Percentiles rank a stretch among this genome's conserved stretches.
Conservation (phyloP, 2,888 invertebrate species). For the Hesperia comma region DNA sequence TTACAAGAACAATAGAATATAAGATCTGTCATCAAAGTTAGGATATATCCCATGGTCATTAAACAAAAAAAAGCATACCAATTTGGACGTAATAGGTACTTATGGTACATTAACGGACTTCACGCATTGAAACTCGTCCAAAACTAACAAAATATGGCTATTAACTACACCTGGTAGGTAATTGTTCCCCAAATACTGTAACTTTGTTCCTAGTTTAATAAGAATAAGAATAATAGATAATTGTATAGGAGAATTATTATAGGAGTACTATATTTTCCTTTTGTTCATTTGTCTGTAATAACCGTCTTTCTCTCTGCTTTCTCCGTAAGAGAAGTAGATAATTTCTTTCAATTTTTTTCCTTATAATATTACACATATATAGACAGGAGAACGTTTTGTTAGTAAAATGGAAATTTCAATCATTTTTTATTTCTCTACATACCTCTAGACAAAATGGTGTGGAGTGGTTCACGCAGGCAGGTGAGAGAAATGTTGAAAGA, state of each 20-base stretch:
- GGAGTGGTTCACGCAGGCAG: constrained; percentile 18
- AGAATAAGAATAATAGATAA: too few species aligned
- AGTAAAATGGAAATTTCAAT: not conserved
- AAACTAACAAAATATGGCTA: constrained; percentile 32
- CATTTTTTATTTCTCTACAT: constrained; percentile 6
- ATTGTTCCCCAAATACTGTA: not conserved
- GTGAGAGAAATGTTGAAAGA: constrained; percentile 32
- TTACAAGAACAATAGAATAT: too few species aligned
- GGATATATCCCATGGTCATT: not conserved
- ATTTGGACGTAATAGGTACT: constrained; percentile 13
- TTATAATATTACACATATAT: too few species aligned
- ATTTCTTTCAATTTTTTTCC: too few species aligned
- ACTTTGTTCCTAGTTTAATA: too few species aligned
- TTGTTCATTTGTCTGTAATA: too few species aligned
- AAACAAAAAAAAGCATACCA: constrained; percentile 16
- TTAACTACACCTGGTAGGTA: constrained; percentile 11
- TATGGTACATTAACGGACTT: constrained; percentile 28
- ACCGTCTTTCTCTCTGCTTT: too few species aligned
- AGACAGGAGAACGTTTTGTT: too few species aligned
- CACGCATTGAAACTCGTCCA: constrained; percentile 24
- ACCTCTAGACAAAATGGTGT: constrained; percentile 3
- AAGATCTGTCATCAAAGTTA: not conserved
- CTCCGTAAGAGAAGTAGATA: too few species aligned
- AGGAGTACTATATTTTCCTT: too few species aligned
- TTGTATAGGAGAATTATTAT: too few species aligned